A percentile compares a stretch with the other conserved stretches of the same genome.
These are phyloP conservation scores for Rissa tridactyla DNA, from an alignment of 2,113 vertebrate species.

Conservation along the genomic window DNA sequence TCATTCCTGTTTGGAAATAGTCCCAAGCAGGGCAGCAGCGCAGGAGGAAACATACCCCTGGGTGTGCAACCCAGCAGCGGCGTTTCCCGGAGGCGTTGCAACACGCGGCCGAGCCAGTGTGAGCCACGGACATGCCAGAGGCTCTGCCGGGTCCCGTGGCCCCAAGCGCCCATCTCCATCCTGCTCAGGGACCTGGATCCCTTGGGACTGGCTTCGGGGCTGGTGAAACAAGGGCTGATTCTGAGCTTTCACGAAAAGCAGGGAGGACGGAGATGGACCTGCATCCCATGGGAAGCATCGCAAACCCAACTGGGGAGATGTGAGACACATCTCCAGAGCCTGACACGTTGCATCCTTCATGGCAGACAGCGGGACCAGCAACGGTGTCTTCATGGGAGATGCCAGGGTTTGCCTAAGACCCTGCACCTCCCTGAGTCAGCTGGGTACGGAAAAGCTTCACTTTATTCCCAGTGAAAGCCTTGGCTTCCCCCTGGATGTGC, in stretches of 20 bases:
- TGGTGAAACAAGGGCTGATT: not conserved
- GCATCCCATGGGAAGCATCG: not conserved
- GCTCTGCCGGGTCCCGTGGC: not conserved
- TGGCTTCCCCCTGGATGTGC: not conserved
- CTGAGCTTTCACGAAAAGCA: not conserved
- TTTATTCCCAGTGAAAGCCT: not conserved
- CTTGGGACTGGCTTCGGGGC: rapidly evolving
- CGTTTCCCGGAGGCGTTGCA: not conserved
- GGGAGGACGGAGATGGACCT: not conserved
- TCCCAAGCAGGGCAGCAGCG: not conserved
- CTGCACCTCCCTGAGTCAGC: not conserved
- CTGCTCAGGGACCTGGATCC: rapidly evolving
- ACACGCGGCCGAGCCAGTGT: rapidly evolving
- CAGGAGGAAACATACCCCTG: not conserved
- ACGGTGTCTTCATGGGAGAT: rapidly evolving
- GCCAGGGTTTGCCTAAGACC: not conserved
- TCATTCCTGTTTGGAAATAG: not conserved
- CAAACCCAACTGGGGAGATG: not conserved
- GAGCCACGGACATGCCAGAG: rapidly evolving
- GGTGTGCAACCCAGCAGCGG: not conserved
- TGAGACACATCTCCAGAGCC: not conserved
- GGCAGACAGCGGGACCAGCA: not conserved
- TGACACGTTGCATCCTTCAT: rapidly evolving
- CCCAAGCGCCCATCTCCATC: not conserved
- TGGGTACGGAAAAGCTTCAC: not conserved